A percentile compares a stretch with the other conserved stretches of the same genome.
These are phyloP conservation scores for Drosophila lutescens DNA, from an alignment of 2,888 invertebrate genomes.

Conservation along the genomic window DNA sequence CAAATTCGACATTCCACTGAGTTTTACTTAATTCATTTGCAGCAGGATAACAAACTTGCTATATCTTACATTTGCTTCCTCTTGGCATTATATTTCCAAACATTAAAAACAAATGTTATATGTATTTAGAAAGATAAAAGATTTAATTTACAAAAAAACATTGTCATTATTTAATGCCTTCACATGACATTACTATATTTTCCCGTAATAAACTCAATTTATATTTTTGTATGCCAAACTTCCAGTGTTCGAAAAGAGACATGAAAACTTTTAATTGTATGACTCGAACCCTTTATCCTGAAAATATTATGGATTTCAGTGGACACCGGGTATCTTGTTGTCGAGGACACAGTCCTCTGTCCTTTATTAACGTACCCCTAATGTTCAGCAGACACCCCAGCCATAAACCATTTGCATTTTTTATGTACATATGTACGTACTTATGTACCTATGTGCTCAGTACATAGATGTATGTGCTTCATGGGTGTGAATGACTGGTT, in stretches of 20 bases:
- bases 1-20: too few relatives aligned
- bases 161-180: too few relatives aligned
- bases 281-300: background rate
- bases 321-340: conserved; percentile 42
- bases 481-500: conserved; percentile 48
- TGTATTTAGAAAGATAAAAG: too few relatives aligned
- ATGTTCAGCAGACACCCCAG: conserved; percentile 46
- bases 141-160: too few relatives aligned
- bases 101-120: too few relatives aligned
- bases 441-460: conserved; percentile 32
- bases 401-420: conserved; percentile 57
- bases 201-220: background rate
- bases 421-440: conserved; percentile 22
- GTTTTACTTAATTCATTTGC: too few relatives aligned
- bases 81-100: too few relatives aligned
- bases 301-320: conserved; percentile 1
- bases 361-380: conserved; percentile 25
- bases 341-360: conserved; percentile 22
- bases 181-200: background rate
- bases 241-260: too few relatives aligned
- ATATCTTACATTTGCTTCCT: too few relatives aligned
- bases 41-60: too few relatives aligned
- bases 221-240: too few relatives aligned
- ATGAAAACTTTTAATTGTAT: background rate
- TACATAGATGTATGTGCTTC: conserved; percentile 35